Evolutionary conservation across 2,113 vertebrate genomes (phyloP).

Genomic region (Atractosteus spatula): DNA sequence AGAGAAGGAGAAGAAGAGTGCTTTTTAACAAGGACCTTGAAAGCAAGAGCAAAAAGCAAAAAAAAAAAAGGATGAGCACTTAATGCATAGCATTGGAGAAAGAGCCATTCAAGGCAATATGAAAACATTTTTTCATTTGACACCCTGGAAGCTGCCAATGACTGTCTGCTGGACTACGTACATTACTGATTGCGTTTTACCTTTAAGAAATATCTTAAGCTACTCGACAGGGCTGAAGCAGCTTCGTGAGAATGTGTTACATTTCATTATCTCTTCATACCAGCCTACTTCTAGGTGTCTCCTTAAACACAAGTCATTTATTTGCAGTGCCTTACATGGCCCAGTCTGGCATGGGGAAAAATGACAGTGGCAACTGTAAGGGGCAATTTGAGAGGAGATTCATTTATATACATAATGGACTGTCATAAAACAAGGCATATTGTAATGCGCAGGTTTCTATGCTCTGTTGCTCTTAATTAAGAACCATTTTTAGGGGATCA

Average conservation of each 20-base stretch:
- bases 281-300: conserved; percentile 16
- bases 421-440: conserved; percentile 24
- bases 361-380: conserved; percentile 15
- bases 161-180: not conserved
- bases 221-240: not conserved
- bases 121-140: not conserved
- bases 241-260: not conserved
- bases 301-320: conserved; percentile 14
- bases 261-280: conserved; percentile 18
- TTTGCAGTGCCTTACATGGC: conserved; percentile 3
- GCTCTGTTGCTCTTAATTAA: conserved; percentile 22
- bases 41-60: not conserved
- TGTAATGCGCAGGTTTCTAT: conserved; percentile 8
- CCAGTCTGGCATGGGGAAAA: not conserved
- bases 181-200: not conserved
- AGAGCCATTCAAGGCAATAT: not conserved
- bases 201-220: not conserved
- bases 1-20: too few species aligned
- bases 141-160: not conserved
- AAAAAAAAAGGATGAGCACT: not conserved
- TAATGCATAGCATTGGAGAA: not conserved
- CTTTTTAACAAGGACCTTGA: not conserved
- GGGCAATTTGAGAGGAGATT: conserved; percentile 17
- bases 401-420: conserved; percentile 28
- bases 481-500: not conserved